Conservation (phyloP, 2,797 vertebrate genomes). For the Chelmon rostratus region DNA sequence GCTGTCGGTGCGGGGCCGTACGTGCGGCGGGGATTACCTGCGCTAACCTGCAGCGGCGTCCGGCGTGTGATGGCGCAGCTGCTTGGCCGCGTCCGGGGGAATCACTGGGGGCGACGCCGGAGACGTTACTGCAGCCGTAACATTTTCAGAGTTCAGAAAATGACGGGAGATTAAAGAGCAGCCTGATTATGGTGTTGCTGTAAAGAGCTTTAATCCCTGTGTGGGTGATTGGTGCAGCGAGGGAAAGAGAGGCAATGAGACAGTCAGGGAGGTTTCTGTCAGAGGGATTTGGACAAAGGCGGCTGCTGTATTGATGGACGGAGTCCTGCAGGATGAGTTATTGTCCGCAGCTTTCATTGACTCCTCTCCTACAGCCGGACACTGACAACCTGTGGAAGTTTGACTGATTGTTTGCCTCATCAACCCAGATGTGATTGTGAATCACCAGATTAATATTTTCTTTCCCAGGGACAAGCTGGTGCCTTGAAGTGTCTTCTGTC, state of each 20-base stretch:
- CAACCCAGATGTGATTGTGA: not conserved
- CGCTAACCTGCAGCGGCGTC: not conserved
- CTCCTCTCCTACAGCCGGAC: not conserved
- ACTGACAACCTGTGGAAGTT: not conserved
- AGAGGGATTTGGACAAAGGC: not conserved
- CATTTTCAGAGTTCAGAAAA: conserved; percentile 57
- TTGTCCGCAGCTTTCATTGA: conserved; percentile 2
- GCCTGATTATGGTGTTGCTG: conserved; percentile 59
- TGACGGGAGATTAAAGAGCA: conserved; percentile 67
- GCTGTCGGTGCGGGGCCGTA: not conserved
- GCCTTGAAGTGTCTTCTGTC: no score
- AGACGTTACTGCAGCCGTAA: conserved; percentile 50
- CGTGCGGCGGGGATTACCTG: not conserved
- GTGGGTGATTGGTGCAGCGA: conserved; percentile 53
- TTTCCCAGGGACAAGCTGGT: no score
- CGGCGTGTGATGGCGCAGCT: not conserved
- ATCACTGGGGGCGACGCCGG: conserved; percentile 23
- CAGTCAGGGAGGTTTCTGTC: conserved; percentile 21
- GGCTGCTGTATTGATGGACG: conserved; percentile 27
- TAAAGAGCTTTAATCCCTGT: conserved; percentile 68
- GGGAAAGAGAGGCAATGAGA: conserved; percentile 15
- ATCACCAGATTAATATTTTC: no score
- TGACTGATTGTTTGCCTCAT: not conserved
- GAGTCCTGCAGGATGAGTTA: conserved; percentile 13
- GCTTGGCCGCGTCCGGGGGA: not conserved